phyloP scores from a whole-genome alignment of 23 tunicate genomes.

The Oikopleura albicans region DNA sequence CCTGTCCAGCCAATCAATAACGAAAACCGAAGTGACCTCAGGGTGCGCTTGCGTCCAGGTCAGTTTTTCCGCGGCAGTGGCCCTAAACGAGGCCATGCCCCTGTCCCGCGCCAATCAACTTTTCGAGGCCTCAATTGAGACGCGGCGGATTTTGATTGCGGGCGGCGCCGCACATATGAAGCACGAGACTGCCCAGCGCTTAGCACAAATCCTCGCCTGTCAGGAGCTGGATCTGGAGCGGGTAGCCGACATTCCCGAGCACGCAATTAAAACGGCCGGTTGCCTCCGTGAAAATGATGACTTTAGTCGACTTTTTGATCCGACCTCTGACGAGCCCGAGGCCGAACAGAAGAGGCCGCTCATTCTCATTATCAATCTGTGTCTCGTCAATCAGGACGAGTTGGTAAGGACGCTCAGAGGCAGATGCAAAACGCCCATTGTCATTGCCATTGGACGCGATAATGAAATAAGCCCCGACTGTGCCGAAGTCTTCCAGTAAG shows the following conservation, averaged over 20 bases:
- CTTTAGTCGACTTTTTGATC: neutral
- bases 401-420: neutral
- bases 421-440: neutral
- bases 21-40: neutral
- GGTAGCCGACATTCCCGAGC: neutral
- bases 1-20: neutral
- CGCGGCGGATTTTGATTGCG: neutral
- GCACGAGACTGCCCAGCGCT: neutral
- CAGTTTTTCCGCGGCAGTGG: neutral
- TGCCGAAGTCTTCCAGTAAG: conserved; percentile 6
- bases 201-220: conserved; percentile 13
- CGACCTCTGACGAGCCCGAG: neutral
- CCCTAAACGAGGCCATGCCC: conserved; percentile 2
- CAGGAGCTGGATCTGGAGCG: neutral
- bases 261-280: conserved; percentile 10
- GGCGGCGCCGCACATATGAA: neutral
- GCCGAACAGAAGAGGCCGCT: neutral
- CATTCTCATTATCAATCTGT: neutral
- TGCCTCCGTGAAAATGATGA: neutral
- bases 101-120: neutral
- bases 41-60: neutral
- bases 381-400: neutral
- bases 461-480: neutral
- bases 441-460: neutral
- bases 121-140: neutral